A percentile compares a stretch with the other conserved stretches of the same genome.
phyloP scores from a whole-genome alignment of 2,888 invertebrate species.

The Sphinx pinastri region DNA sequence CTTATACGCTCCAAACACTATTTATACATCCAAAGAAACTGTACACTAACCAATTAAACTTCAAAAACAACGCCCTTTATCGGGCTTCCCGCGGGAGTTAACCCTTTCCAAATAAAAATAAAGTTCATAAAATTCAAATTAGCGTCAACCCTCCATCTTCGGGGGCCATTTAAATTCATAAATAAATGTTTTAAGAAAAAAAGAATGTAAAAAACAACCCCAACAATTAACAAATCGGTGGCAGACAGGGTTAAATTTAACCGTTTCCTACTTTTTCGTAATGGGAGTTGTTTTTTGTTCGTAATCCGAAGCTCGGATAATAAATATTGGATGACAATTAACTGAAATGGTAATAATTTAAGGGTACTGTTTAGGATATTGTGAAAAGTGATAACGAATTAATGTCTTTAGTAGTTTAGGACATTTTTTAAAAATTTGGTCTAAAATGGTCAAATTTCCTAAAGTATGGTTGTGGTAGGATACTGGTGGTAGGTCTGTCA shows the following conservation, averaged over 20 bases:
- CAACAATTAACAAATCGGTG: slow-evolving; percentile 81
- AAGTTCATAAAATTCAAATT: slow-evolving; percentile 81
- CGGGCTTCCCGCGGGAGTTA: slow-evolving; percentile 53
- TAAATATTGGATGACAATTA: slow-evolving; percentile 69
- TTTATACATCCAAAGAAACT: slow-evolving; percentile 22
- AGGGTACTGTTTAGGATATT: not conserved
- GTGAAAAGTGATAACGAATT: too few relatives aligned
- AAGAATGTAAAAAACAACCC: slow-evolving; percentile 64
- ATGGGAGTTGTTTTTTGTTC: slow-evolving; percentile 53
- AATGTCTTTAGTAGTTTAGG: too few relatives aligned
- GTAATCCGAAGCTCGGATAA: slow-evolving; percentile 73
- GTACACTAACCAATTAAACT: slow-evolving; percentile 25
- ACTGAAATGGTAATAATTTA: slow-evolving; percentile 14
- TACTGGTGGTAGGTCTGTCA: too few relatives aligned
- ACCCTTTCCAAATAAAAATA: slow-evolving; percentile 71
- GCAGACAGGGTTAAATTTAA: slow-evolving; percentile 78
- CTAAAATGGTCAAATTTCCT: too few relatives aligned
- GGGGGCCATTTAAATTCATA: slow-evolving; percentile 78
- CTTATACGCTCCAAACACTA: not conserved
- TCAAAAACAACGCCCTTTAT: slow-evolving; percentile 26
- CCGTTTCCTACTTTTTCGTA: slow-evolving; percentile 63
- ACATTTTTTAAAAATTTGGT: too few relatives aligned
- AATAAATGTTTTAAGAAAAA: slow-evolving; percentile 68
- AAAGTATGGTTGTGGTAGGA: too few relatives aligned
- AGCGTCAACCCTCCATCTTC: slow-evolving; percentile 73